Evolutionary conservation across 2,888 invertebrate genomes (phyloP), one percentile per base, ranked within the genome.

Genomic region (Formica aserva): DNA sequence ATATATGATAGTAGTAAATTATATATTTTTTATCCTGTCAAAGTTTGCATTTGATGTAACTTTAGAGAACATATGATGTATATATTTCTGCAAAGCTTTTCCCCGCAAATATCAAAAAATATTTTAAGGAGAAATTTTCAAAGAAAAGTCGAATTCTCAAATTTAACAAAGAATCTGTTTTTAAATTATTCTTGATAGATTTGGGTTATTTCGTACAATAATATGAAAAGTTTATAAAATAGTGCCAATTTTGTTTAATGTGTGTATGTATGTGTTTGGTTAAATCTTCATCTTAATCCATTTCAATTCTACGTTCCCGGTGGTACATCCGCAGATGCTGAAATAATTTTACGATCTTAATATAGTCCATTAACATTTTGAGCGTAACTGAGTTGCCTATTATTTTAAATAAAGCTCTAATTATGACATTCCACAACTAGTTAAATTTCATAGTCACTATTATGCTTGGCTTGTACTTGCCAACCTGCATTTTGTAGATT

Each of bases 261-360:
- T 15, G 8, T 3, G 3, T 15, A 15, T 48, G 8, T 52, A 6
- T 15, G 1, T 32, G 13, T 41, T 9, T 72, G 13, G 18, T 38
- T 11, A 8, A 32, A 4, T 41, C n/a, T 41, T 2, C 15, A 15
- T 62, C 18, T 48, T 48, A 48, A 48, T 48, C 18, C 18, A 18
- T n/a, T 60, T 60, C n/a, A 45, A 9, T 8, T 29, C n/a, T 62
- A 15, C 32, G 18, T 35, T 57, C 15, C 15, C n/a, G 8, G 8
- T n/a, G 45, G 5, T 62, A 62, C 15, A n/a, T 60, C 3, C 3
- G 15, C 41, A 60, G 26, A 57, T 41, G 22, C 45, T 32, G 22
- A 75, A 41, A 63, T 48, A 75, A 75, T 63, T 48, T 75, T 3
- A 13, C 29, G 41, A 9, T n/a, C 15, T 63, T 63, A 63, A 75